A percentile compares a stretch with the other conserved stretches of the same genome.
Conservation (phyloP, 2,888 invertebrate genomes). For the Acrobasis repandana region DNA sequence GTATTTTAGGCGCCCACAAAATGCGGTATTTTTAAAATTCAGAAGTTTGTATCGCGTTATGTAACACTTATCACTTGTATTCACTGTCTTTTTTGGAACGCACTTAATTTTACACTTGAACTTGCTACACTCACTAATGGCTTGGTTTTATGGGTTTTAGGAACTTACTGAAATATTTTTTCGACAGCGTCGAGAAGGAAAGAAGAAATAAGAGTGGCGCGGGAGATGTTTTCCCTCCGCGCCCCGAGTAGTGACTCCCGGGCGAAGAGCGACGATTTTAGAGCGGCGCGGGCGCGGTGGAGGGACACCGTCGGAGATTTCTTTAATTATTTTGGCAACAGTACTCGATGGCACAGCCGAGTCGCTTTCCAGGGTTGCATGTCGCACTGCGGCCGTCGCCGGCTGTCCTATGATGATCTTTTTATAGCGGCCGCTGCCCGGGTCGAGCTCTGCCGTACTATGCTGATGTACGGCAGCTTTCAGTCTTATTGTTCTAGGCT, state of each 20-base stretch:
- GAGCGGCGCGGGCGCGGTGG: slow-evolving; percentile 84
- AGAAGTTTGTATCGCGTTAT: slow-evolving; percentile 69
- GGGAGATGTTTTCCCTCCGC: slow-evolving; percentile 83
- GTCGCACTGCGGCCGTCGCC: slow-evolving; percentile 74
- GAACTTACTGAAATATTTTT: slow-evolving; percentile 78
- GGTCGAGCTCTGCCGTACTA: slow-evolving; percentile 70
- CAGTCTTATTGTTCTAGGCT: slow-evolving; percentile 23
- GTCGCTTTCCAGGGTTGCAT: slow-evolving; percentile 82
- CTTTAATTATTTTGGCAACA: slow-evolving; percentile 92
- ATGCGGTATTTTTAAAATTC: slow-evolving; percentile 83
- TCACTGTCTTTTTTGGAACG: slow-evolving; percentile 58
- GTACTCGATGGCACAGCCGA: slow-evolving; percentile 82
- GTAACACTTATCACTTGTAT: slow-evolving; percentile 76
- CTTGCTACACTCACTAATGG: slow-evolving; percentile 61
- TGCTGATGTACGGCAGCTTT: slow-evolving; percentile 52
- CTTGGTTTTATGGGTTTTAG: slow-evolving; percentile 53
- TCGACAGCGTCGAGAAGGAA: slow-evolving; percentile 82
- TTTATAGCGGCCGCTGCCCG: slow-evolving; percentile 81
- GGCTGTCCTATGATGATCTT: slow-evolving; percentile 79
- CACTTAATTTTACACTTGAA: slow-evolving; percentile 66
- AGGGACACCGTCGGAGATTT: slow-evolving; percentile 85
- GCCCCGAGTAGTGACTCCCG: slow-evolving; percentile 83
- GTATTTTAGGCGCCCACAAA: slow-evolving; percentile 77
- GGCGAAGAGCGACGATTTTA: slow-evolving; percentile 83
- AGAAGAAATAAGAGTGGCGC: slow-evolving; percentile 83